phyloP scores from a whole-genome alignment of 2,888 invertebrate genomes.

The Cantharis nigra region DNA sequence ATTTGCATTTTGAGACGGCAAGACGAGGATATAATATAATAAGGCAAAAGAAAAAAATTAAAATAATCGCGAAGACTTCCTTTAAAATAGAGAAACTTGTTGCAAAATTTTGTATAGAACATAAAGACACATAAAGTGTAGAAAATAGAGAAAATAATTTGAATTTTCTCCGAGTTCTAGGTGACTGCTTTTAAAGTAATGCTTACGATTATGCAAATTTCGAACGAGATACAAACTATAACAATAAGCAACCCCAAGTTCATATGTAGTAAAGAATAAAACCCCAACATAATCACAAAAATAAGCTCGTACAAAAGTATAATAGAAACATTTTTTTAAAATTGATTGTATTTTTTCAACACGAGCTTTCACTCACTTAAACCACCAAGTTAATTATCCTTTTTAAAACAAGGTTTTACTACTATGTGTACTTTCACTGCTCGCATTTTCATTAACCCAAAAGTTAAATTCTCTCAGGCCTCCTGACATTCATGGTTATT shows the following conservation, averaged over 20 bases:
- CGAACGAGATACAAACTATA: background rate
- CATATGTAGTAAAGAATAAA: background rate
- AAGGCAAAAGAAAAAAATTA: background rate
- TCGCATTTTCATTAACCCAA: constrained; percentile 4
- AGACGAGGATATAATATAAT: background rate
- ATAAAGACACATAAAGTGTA: background rate
- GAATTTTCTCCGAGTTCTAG: background rate
- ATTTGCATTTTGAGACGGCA: background rate
- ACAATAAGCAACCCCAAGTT: background rate
- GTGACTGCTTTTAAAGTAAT: background rate
- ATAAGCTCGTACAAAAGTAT: background rate
- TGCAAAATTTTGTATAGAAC: background rate
- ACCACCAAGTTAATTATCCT: background rate
- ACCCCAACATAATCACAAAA: background rate
- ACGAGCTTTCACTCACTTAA: background rate
- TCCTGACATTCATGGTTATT: background rate
- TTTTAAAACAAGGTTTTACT: constrained; percentile 1
- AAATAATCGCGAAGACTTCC: background rate
- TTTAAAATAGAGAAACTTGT: background rate
- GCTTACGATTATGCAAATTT: background rate
- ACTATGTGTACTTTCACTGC: background rate
- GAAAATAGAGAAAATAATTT: background rate
- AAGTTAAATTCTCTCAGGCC: constrained; percentile 1
- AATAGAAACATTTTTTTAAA: background rate
- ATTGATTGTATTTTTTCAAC: background rate